phyloP scores from a whole-genome alignment of 1,140 invertebrate genomes.

The Carposina sasakii region DNA sequence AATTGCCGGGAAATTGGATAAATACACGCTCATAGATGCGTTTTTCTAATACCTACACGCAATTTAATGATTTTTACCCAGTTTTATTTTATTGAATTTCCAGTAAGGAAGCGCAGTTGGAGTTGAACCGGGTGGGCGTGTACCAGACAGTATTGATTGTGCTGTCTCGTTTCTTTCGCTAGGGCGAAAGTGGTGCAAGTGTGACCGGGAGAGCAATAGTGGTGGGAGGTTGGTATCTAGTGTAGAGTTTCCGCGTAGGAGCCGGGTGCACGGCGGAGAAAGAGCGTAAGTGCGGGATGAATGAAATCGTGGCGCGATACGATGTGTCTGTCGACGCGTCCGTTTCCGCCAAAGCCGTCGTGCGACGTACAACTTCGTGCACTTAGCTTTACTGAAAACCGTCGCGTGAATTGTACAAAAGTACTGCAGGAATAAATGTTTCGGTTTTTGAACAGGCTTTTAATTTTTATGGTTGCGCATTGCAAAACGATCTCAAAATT shows the following conservation, averaged over 20 bases:
- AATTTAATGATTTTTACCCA: constrained; percentile 61
- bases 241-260: constrained; percentile 64
- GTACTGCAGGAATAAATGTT: too few relatives aligned
- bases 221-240: constrained; percentile 52
- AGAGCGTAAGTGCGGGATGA: constrained; percentile 60
- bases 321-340: constrained; percentile 57
- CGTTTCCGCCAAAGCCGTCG: constrained; percentile 65
- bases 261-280: constrained; percentile 24
- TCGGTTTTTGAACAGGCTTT: too few relatives aligned
- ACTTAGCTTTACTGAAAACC: constrained; percentile 64
- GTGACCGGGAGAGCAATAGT: constrained; percentile 37
- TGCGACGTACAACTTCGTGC: constrained; percentile 62
- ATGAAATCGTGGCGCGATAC: constrained; percentile 62
- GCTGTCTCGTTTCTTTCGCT: constrained; percentile 46
- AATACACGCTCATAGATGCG: neutral
- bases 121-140: constrained; percentile 62
- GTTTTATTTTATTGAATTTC: constrained; percentile 70
- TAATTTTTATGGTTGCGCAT: too few relatives aligned
- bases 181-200: constrained; percentile 24
- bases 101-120: constrained; percentile 65
- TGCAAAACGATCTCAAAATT: too few relatives aligned
- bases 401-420: too few relatives aligned
- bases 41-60: constrained; percentile 34
- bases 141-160: constrained; percentile 69
- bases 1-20: too few relatives aligned